Conservation (phyloP, 2,113 vertebrate species). For the Dasyurus viverrinus region DNA sequence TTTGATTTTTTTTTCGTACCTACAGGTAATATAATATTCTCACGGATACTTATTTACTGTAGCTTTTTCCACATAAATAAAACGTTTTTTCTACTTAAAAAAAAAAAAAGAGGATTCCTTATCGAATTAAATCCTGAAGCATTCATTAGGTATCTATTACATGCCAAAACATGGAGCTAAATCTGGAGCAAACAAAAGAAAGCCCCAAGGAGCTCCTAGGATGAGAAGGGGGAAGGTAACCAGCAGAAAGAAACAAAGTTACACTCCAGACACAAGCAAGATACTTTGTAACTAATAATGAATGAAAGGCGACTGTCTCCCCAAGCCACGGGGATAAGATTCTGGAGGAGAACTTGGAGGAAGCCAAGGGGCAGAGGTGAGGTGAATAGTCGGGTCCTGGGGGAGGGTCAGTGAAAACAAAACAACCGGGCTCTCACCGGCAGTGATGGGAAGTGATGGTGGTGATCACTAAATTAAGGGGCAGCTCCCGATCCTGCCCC, state of each 20-base stretch:
- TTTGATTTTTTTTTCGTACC: constrained; percentile 69
- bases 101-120: neutral
- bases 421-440: neutral
- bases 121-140: neutral
- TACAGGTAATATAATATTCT: constrained; percentile 82
- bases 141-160: neutral
- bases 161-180: neutral
- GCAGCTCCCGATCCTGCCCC: neutral
- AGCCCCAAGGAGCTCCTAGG: neutral
- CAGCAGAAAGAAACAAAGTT: neutral
- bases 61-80: constrained; percentile 90
- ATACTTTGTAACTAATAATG: neutral
- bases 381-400: neutral
- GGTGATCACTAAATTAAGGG: neutral
- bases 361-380: neutral
- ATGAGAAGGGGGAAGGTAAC: neutral
- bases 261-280: neutral
- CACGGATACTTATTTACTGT: constrained; percentile 83
- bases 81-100: constrained; percentile 86
- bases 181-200: neutral
- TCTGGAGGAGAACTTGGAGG: neutral
- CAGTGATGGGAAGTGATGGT: neutral
- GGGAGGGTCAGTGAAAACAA: neutral
- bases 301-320: neutral
- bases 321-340: neutral